A percentile compares a stretch with the other conserved stretches of the same genome.
These are phyloP conservation scores for Gracilinanus agilis DNA, from an alignment of 2,113 vertebrate species.

Conservation along the genomic window DNA sequence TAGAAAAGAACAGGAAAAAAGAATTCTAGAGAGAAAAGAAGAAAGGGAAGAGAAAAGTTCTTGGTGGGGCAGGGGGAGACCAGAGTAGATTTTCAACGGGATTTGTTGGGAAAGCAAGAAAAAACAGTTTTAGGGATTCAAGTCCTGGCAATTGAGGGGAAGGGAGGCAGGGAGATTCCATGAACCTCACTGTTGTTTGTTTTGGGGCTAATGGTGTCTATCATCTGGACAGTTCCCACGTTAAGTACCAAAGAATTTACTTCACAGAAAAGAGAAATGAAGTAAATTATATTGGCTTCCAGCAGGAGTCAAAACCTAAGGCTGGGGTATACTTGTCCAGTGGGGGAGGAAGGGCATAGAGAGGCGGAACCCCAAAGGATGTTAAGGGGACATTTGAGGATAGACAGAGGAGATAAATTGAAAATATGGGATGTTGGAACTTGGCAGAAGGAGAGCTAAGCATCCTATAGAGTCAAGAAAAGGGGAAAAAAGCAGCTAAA, in stretches of 20 bases:
- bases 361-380: not conserved
- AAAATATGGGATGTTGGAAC: conserved; percentile 6
- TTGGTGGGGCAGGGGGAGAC: conserved; percentile 17
- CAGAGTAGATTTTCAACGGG: conserved; percentile 58
- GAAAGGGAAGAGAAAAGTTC: not conserved
- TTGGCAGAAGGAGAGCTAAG: conserved; percentile 15
- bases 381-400: not conserved
- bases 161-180: not conserved
- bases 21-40: not conserved
- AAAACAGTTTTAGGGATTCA: not conserved
- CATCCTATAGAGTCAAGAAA: conserved; percentile 28
- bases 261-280: not conserved
- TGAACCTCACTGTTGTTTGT: not conserved
- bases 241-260: not conserved
- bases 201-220: not conserved
- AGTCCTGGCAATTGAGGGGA: not conserved
- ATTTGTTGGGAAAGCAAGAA: not conserved
- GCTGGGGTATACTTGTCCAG: not conserved
- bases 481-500: not conserved
- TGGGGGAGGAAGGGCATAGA: not conserved
- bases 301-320: not conserved
- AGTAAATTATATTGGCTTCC: not conserved
- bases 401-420: conserved; percentile 20
- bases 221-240: not conserved
- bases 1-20: not conserved